These are phyloP conservation scores for Haliclona indistincta DNA, from an alignment of 37 sponge, comb jelly and placozoan species.

Conservation along the genomic window DNA sequence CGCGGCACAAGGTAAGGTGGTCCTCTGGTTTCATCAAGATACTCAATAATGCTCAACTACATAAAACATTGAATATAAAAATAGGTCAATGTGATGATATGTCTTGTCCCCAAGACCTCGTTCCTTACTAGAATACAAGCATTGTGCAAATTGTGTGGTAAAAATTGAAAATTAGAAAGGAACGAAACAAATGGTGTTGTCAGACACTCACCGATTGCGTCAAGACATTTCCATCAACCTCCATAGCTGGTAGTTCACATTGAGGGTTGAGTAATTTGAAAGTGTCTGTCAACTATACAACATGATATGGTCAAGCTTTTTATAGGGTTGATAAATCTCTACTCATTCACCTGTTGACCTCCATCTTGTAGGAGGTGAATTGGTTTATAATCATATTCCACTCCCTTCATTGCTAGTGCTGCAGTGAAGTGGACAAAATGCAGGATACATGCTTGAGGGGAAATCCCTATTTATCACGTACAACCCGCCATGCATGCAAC, in stretches of 20 bases:
- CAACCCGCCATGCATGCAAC: neutral
- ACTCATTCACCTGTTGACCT: constrained; percentile 85
- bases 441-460: neutral
- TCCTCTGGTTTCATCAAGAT: constrained; percentile 93
- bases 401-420: constrained; percentile 94
- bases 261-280: constrained; percentile 82
- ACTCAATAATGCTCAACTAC: constrained; percentile 92
- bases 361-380: constrained; percentile 96
- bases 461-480: neutral
- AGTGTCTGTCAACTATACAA: constrained; percentile 63
- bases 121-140: too few species aligned
- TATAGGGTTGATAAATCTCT: neutral
- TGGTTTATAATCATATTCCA: constrained; percentile 89
- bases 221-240: constrained; percentile 84
- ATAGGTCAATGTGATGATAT: neutral
- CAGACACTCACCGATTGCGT: constrained; percentile 84
- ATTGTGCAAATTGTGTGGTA: too few species aligned
- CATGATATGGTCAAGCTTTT: neutral
- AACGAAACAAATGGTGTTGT: too few species aligned
- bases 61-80: neutral
- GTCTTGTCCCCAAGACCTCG: too few species aligned
- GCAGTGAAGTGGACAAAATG: neutral
- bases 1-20: constrained; percentile 72
- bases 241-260: constrained; percentile 85
- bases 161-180: too few species aligned